phyloP scores from a whole-genome alignment of 2,113 vertebrate genomes.

The Oenanthe oenanthe region DNA sequence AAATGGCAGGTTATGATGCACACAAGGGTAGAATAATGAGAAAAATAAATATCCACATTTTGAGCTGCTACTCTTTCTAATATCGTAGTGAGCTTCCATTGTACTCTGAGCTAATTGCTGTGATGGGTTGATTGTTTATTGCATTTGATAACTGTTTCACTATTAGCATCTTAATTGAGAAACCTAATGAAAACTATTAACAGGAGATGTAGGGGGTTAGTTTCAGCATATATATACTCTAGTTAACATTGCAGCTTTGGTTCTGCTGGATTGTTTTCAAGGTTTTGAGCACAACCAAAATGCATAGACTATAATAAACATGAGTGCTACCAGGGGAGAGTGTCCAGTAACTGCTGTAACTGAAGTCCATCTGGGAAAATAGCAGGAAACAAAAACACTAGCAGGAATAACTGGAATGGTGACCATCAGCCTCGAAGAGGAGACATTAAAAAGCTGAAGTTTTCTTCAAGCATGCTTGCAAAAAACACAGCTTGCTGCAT shows the following conservation, averaged over 20 bases:
- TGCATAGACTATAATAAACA: not conserved
- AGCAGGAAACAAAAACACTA: not conserved
- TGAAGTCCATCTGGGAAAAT: not conserved
- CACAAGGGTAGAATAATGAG: not conserved
- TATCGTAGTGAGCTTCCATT: not conserved
- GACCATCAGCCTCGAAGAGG: not conserved
- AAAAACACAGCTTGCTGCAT: not conserved
- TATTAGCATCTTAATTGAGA: not conserved
- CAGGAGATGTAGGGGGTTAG: not conserved
- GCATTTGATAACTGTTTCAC: not conserved
- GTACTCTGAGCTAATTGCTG: not conserved
- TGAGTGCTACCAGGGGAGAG: not conserved
- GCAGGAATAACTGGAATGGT: not conserved
- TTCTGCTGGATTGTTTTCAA: not conserved
- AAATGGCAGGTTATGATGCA: not conserved
- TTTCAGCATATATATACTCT: not conserved
- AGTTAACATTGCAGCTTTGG: not conserved
- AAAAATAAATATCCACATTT: not conserved
- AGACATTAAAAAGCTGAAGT: not conserved
- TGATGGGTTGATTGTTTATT: not conserved
- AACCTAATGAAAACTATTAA: not conserved
- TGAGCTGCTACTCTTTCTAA: not conserved
- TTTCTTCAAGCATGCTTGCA: not conserved
- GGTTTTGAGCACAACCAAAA: not conserved
- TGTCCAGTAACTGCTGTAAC: not conserved